A percentile compares a stretch with the other conserved stretches of the same genome.
Conservation (phyloP, 2,888 invertebrate species). For the Panopea generosa region DNA sequence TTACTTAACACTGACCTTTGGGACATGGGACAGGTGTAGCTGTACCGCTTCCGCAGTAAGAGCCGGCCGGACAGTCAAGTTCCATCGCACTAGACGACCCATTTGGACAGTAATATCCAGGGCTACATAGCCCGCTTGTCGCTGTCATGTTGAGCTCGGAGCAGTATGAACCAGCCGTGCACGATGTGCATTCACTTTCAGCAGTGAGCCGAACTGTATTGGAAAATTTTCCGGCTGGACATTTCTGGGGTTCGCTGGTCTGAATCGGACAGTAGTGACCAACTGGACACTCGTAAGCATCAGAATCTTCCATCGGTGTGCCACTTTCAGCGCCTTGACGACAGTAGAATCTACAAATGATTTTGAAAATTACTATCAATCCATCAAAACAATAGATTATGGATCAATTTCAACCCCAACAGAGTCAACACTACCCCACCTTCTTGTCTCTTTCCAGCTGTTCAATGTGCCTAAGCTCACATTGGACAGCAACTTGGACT, state of each 20-base stretch:
- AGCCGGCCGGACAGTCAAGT: constrained; percentile 79
- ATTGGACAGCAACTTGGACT: too few relatives aligned
- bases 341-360: constrained; percentile 79
- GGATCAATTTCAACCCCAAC: too few relatives aligned
- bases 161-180: constrained; percentile 81
- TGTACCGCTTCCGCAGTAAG: constrained; percentile 78
- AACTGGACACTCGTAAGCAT: constrained; percentile 81
- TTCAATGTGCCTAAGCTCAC: too few relatives aligned
- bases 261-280: constrained; percentile 81
- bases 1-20: constrained; percentile 74
- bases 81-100: constrained; percentile 69
- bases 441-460: too few relatives aligned
- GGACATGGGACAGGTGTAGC: constrained; percentile 76
- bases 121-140: constrained; percentile 77
- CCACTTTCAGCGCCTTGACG: constrained; percentile 77
- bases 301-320: constrained; percentile 78
- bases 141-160: constrained; percentile 73
- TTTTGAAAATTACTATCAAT: background rate
- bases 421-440: too few relatives aligned
- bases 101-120: constrained; percentile 82
- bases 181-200: constrained; percentile 77
- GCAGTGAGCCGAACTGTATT: constrained; percentile 72
- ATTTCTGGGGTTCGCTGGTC: constrained; percentile 79
- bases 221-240: constrained; percentile 81
- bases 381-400: too few relatives aligned